Evolutionary conservation across 2,888 invertebrate species (phyloP), one percentile per base, ranked within the genome.

Genomic region (Carcina quercana): DNA sequence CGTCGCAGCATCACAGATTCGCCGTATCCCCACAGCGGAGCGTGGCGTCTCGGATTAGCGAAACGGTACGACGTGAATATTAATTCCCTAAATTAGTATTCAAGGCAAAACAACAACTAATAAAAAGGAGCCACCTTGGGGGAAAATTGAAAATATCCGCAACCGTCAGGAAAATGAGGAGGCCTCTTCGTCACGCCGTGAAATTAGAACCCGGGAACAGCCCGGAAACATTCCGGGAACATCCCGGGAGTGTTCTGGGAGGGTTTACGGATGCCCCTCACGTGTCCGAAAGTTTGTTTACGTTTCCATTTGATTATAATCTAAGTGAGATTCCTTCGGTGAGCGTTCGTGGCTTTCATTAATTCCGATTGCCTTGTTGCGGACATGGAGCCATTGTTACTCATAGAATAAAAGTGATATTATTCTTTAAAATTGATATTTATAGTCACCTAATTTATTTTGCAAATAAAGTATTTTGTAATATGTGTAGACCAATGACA

Each of bases 91-190:
- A 50, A 72, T 82, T 78, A 79, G 79, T 76, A 82, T 82, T 79
- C 80, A 67, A 73, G 70, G 50, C 76, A 63, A 71, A 74, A 76
- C 78, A 76, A 72, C 72, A 75, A 76, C 74, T 76, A 80, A 82
- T 80, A 80, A 79, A 80, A 80, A 69, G 72, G 66, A 65, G 68
- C 63, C 59, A 57, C 70, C 68, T 66, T 62, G 58, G 71, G 66
- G 65, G 78, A 75, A 78, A 82, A 82, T 83, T 80, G 82, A 83
- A 82, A 83, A 80, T 79, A 78, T 78, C 79, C 80, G 68, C 74
- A 75, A 69, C 72, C 71, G 69, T 71, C 75, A 76, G 65, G 76
- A 74, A 79, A 79, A 79, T 79, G 72, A 74, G 74, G 46, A 61
- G 65, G 50, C 59, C 62, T 71, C 70, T 73, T 67, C 71, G 69